Base-by-base conservation (phyloP, 2,113 vertebrate genomes). In the Siniperca chuatsi region DNA sequence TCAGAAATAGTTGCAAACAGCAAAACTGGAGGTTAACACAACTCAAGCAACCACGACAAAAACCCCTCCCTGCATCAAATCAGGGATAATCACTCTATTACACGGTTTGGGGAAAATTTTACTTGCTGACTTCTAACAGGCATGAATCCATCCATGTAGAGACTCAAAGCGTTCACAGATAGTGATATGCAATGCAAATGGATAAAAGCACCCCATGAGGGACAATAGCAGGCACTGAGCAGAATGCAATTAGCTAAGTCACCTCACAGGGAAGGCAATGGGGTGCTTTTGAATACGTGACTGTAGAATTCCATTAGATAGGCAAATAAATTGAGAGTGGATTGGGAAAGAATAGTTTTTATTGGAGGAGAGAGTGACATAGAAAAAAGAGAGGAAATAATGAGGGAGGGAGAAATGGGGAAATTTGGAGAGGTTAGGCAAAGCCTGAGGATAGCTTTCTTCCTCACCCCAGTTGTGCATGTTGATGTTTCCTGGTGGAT, bases 241-340 rank as follows among this genome's bases (percentile, higher is more conserved):
- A 83, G 67, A 75, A 86, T 54, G 58, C 73, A 57, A 86, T 85
- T 90, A 87, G 83, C 66, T 62, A 80, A 84, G 72, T 81, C 79
- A 70, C 85, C 87, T 86, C 61, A 74, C 81, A 29, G 78, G 23
- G n/a, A 55, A 84, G 70, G 67, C 65, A 78, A 68, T 37, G 72
- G 54, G 60, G 58, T 58, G 70, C 64, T 61, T 69, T 57, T 12
- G 35, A 75, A 68, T 23, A 77, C 4, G 13, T 40, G 66, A 66
- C 35, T n/a, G 66, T 64, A 15, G 50, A 61, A 81, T 57, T 89
- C 10, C 58, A 81, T 90, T 73, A 69, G 48, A 75, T 4, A n/a
- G 2, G 33, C 77, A 87, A 68, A 72, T 82, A 6, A 75, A 85
- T 23, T n/a, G 6, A 33, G 62, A 58, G 57, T 50, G 52, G 25